These are phyloP conservation scores for Oppia nitens DNA, from an alignment of 1,140 invertebrate genomes.

Conservation along the genomic window DNA sequence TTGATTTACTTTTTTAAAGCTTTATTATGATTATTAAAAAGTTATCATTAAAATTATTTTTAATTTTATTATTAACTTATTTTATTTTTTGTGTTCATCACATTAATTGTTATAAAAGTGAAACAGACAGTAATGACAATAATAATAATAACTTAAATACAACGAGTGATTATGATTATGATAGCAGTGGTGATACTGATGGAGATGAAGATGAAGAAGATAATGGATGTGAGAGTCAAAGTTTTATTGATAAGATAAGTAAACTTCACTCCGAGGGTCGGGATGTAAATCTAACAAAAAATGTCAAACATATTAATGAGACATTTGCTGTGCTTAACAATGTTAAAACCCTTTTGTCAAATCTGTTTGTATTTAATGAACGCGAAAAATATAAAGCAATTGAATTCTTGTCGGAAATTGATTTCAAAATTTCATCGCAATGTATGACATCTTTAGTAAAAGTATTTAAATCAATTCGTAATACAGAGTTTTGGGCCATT, in stretches of 20 bases:
- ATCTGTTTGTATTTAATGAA: not conserved
- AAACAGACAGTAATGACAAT: not conserved
- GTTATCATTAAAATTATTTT: no score
- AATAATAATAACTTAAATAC: no score
- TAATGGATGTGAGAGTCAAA: not conserved
- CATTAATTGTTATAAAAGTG: not conserved
- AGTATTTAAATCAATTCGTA: not conserved
- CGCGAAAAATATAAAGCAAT: not conserved
- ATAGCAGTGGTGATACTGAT: not conserved
- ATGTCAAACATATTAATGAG: not conserved
- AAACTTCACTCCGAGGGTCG: not conserved
- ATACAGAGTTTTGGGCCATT: not conserved
- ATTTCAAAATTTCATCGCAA: not conserved
- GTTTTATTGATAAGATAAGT: not conserved
- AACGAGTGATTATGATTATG: not conserved
- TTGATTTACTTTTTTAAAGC: no score
- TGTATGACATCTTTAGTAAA: not conserved
- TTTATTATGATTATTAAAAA: no score
- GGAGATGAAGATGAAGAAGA: not conserved
- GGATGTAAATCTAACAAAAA: not conserved
- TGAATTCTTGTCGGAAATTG: not conserved
- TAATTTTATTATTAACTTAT: no score
- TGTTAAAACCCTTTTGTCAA: not conserved
- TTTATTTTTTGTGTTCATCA: no score
- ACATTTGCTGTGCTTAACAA: not conserved